A percentile compares a stretch with the other conserved stretches of the same genome.
phyloP scores from a whole-genome alignment of 2,797 vertebrate species.

The Natrix natrix region DNA sequence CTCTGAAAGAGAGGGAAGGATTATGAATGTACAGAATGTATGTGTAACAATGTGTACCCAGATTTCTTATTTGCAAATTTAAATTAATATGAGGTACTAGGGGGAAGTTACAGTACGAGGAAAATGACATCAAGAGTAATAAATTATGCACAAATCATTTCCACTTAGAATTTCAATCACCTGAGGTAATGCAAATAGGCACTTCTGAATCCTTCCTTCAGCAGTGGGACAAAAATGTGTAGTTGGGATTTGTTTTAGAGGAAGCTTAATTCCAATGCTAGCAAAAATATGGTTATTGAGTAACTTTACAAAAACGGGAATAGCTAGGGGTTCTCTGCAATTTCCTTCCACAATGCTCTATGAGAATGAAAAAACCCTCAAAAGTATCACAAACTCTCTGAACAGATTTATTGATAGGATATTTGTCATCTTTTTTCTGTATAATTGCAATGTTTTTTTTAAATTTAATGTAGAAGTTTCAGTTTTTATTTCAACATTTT shows the following conservation, averaged over 20 bases:
- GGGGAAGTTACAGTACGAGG: constrained; percentile 62
- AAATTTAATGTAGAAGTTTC: background rate
- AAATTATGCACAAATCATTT: constrained; percentile 67
- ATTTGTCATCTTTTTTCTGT: background rate
- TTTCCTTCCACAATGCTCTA: constrained; percentile 14
- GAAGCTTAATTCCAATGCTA: constrained; percentile 58
- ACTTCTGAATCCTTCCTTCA: constrained; percentile 56
- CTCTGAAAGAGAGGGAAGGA: background rate
- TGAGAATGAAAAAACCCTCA: background rate
- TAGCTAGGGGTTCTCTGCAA: constrained; percentile 21
- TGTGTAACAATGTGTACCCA: background rate
- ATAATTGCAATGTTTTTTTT: background rate
- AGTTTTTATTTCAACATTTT: background rate
- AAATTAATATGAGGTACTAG: constrained; percentile 54
- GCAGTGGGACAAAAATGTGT: constrained; percentile 65
- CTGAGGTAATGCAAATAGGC: constrained; percentile 61
- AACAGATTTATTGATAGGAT: background rate
- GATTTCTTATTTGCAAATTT: constrained; percentile 29
- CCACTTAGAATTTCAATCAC: constrained; percentile 62
- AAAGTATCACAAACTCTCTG: background rate
- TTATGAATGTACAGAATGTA: background rate
- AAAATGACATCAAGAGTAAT: constrained; percentile 62
- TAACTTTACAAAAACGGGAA: constrained; percentile 56
- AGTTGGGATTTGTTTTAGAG: constrained; percentile 56
- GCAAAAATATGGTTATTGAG: constrained; percentile 60